These are phyloP conservation scores for Glandiceps talaboti DNA, from an alignment of 53 echinoderm and acorn worm species.

Conservation along the genomic window DNA sequence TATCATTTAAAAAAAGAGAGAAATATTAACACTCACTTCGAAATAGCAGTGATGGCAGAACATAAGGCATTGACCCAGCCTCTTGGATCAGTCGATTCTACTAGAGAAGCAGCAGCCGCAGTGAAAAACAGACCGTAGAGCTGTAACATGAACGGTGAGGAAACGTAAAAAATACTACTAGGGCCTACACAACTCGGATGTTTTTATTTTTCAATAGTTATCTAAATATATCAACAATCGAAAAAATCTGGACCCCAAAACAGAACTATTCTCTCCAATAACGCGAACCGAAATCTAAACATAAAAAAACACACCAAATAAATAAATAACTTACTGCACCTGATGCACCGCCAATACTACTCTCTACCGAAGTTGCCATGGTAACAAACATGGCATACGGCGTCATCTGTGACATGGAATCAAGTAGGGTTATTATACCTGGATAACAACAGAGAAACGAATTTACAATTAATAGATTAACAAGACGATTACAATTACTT, in stretches of 20 bases:
- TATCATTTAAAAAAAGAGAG: no score
- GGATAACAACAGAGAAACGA: no score
- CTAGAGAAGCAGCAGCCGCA: conserved; percentile 19
- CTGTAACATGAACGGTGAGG: conserved; percentile 14
- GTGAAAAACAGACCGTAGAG: conserved; percentile 39
- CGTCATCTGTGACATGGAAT: neutral
- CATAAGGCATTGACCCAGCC: conserved; percentile 28
- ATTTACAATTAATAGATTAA: no score
- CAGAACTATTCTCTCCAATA: no score
- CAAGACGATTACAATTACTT: no score
- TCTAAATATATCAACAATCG: no score
- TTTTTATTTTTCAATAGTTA: no score
- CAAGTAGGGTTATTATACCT: neutral
- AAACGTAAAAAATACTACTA: no score
- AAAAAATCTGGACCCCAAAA: no score
- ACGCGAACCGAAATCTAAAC: no score
- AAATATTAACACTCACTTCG: conserved; percentile 25
- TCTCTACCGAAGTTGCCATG: conserved; percentile 26
- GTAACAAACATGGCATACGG: conserved; percentile 21
- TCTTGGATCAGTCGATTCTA: neutral
- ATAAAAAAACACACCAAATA: no score
- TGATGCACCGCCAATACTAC: conserved; percentile 44
- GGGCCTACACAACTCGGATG: no score
- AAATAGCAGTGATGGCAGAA: conserved; percentile 25
- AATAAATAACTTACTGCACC: conserved; percentile 50